Evolutionary conservation across 92 coral and sea anemone species (phyloP).

Genomic region (Hydrozoanthus gracilis): DNA sequence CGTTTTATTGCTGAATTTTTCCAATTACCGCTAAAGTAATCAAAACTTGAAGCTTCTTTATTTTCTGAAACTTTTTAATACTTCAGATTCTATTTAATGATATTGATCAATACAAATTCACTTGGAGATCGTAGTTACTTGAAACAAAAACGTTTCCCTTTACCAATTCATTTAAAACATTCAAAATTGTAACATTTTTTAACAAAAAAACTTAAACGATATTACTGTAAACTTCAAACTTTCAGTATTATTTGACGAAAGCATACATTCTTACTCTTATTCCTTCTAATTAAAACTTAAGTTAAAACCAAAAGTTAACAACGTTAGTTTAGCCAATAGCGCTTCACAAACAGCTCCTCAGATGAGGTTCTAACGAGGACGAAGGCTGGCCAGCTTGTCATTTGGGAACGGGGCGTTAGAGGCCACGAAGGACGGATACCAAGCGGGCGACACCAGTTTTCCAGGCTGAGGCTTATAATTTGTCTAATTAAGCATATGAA

Average conservation of each 20-base stretch:
- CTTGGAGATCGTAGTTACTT: too few relatives aligned
- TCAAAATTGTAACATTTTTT: neutral
- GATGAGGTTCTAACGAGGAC: neutral
- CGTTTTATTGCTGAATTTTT: neutral
- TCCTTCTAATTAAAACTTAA: neutral
- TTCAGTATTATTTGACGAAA: neutral
- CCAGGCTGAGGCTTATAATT: too few relatives aligned
- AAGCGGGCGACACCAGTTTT: too few relatives aligned
- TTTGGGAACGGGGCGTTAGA: neutral
- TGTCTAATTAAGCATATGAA: too few relatives aligned
- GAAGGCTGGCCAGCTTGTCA: conserved; percentile 3
- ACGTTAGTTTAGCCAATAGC: neutral
- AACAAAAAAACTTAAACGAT: too few relatives aligned
- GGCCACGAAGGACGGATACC: too few relatives aligned
- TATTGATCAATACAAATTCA: neutral
- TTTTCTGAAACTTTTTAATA: neutral
- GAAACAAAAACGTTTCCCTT: neutral
- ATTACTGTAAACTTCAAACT: neutral
- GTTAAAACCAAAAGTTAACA: neutral
- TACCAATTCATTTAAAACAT: neutral
- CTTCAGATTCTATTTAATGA: too few relatives aligned
- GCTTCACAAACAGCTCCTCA: neutral
- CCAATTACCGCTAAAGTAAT: neutral
- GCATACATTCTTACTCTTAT: neutral
- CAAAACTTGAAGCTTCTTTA: neutral